phyloP scores from a whole-genome alignment of 2,797 vertebrate genomes.

The Onychomys arenicola region DNA sequence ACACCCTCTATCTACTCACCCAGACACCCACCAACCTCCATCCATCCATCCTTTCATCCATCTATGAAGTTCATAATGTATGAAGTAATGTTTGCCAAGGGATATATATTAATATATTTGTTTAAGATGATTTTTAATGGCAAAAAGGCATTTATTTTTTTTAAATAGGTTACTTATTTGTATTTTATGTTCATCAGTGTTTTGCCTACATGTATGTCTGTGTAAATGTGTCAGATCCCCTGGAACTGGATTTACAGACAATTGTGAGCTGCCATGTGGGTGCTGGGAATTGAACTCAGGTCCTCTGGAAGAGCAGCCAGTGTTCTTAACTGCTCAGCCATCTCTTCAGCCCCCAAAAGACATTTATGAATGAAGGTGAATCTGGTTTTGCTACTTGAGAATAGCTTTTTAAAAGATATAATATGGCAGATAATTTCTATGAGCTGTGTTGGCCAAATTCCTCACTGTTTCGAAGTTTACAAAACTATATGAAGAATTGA shows the following conservation, averaged over 20 bases:
- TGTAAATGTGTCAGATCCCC: not conserved
- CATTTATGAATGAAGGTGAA: constrained; percentile 23
- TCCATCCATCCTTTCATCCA: not conserved
- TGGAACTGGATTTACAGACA: not conserved
- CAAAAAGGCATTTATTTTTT: not conserved
- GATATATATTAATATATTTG: not conserved
- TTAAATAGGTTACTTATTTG: not conserved
- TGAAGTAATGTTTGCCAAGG: constrained; percentile 18
- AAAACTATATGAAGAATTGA: constrained; percentile 9
- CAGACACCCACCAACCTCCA: not conserved
- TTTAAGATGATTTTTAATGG: constrained; percentile 34
- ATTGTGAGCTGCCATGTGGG: not conserved
- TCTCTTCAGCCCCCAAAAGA: not conserved
- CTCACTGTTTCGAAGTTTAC: not conserved
- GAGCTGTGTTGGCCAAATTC: constrained; percentile 21
- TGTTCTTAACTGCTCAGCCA: not conserved
- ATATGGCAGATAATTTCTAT: not conserved
- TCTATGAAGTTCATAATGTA: constrained; percentile 19
- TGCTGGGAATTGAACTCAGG: not conserved
- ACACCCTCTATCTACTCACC: not conserved
- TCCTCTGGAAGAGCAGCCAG: not conserved
- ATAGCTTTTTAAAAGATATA: not conserved
- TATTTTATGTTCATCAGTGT: not conserved
- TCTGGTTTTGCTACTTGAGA: constrained; percentile 54
- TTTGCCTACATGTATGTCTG: not conserved